Evolutionary conservation across 2,113 vertebrate species (phyloP).

Genomic region (Archilochus colubris): DNA sequence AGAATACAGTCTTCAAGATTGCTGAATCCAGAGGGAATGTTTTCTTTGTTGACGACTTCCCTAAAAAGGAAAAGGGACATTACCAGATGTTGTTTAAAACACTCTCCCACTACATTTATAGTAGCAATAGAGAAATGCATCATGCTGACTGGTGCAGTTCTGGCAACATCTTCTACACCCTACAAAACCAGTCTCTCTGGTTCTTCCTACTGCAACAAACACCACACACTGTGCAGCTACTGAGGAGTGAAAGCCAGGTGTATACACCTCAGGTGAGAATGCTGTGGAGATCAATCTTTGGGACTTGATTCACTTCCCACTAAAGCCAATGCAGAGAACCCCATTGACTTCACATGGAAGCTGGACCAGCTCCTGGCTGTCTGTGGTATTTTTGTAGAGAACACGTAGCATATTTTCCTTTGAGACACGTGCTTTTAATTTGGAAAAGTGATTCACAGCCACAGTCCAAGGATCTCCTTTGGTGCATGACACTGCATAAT

Average conservation of each 20-base stretch:
- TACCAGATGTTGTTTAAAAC: background rate
- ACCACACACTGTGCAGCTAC: background rate
- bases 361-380: background rate
- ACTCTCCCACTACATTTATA: background rate
- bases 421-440: constrained; percentile 1
- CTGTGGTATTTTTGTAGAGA: constrained; percentile 7
- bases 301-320: constrained; percentile 2
- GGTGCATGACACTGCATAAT: background rate
- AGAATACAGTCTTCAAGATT: constrained; percentile 72
- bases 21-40: constrained; percentile 81
- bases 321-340: background rate
- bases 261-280: background rate
- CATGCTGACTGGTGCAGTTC: background rate
- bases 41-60: constrained; percentile 89
- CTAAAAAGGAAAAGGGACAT: constrained; percentile 55
- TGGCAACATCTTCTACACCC: background rate
- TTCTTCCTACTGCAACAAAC: background rate
- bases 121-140: background rate
- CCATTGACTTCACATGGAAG: background rate
- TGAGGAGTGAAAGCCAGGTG: background rate
- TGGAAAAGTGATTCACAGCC: constrained; percentile 38
- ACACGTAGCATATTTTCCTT: background rate
- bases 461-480: background rate
- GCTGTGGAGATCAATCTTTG: background rate
- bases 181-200: background rate